phyloP scores from a whole-genome alignment of 2,797 vertebrate genomes.

The Merluccius polli region DNA sequence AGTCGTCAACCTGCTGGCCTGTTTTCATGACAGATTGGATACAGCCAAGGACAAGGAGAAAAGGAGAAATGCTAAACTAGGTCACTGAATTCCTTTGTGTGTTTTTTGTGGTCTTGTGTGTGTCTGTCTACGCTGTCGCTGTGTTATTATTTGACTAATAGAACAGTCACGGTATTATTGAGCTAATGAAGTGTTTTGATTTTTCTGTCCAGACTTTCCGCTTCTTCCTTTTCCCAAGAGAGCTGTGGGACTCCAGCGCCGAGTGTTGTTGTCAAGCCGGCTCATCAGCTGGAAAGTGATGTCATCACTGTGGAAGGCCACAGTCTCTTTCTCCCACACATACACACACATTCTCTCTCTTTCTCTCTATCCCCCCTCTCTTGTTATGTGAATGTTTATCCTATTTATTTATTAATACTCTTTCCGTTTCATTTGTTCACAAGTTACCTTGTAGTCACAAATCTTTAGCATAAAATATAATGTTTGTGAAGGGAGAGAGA shows the following conservation, averaged over 20 bases:
- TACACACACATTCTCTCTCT: too few species aligned
- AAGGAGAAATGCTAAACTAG: background rate
- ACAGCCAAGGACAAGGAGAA: background rate
- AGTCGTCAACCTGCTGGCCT: background rate
- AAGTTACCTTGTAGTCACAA: background rate
- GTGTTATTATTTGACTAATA: conserved; percentile 3
- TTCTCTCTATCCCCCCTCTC: background rate
- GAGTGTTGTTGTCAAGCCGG: conserved; percentile 37
- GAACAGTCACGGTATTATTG: too few species aligned
- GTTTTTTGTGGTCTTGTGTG: background rate
- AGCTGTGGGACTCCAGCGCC: conserved; percentile 29
- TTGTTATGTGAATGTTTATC: background rate
- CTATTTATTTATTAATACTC: background rate
- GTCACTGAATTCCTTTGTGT: background rate
- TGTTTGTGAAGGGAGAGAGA: background rate
- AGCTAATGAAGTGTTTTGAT: background rate
- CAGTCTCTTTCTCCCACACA: conserved; percentile 9
- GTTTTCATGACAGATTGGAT: background rate
- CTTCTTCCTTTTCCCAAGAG: conserved; percentile 29
- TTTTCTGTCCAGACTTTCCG: conserved; percentile 29
- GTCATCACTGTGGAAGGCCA: conserved; percentile 53
- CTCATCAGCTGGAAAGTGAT: conserved; percentile 49
- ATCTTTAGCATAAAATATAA: too few species aligned
- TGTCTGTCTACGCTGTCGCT: background rate
- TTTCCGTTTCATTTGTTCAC: background rate